Base-by-base conservation (phyloP, 2,888 invertebrate genomes). In the Habroteleia sp. region DNA sequence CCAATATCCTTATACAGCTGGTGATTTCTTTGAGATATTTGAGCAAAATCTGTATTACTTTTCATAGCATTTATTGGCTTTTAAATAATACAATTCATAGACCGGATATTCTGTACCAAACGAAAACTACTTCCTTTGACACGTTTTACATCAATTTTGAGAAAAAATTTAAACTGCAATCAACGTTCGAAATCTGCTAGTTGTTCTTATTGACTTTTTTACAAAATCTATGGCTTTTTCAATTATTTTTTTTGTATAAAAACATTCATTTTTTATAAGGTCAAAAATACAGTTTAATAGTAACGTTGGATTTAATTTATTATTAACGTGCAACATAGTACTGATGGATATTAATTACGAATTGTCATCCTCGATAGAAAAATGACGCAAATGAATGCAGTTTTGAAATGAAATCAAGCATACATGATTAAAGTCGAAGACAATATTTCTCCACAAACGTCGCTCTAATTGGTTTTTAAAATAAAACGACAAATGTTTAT, bases 181-280 rank as follows among this genome's bases (percentile, higher is more conserved):
- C 60, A 52, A 52, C 37, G 54, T 44, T 62, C 42, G 13, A 44
- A 44, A 54, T 41, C 27, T 31, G 29, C 29, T 41, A 23, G 16
- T 37, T 7, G 37, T 10, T 48, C 14, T 6, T 31, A 25, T 16
- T 3, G 7, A 8, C 17, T 44, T 58, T 60, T 71, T 71, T 71
- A 63, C 41, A 63, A 72, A 72, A 71, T 54, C 62, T 71, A 62
- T 71, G 71, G 60, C 71, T 62, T 31, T 62, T n/a, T n/a, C n/a
- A n/a, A n/a, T n/a, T 11, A 25, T 27, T 44, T 35, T 62, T 4
- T 16, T 29, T 10, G 60, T 69, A 69, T 29, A 69, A 69, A 69
- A 69, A 60, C 69, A 69, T 52, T 60, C 44, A 54, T 44, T 25
- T 60, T 54, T 58, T 41, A 13, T 58, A 62, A 60, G 44, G 44